These are phyloP conservation scores for Glareola pratincola DNA, from an alignment of 2,113 vertebrate species.

Conservation along the genomic window DNA sequence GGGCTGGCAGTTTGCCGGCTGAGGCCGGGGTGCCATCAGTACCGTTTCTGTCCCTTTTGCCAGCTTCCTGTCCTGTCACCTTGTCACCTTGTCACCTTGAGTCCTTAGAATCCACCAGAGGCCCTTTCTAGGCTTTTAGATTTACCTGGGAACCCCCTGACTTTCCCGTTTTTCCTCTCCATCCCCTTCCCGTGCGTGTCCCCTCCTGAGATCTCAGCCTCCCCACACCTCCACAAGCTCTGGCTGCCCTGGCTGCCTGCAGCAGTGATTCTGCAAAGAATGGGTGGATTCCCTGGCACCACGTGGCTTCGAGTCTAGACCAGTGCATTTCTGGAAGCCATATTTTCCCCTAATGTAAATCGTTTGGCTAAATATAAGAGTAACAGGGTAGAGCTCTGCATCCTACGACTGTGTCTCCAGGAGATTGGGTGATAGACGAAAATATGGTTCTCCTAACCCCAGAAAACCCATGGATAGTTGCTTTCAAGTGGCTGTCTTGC, in stretches of 20 bases:
- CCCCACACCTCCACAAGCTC: not conserved
- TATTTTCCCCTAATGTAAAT: not conserved
- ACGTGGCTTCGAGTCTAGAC: not conserved
- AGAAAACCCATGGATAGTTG: not conserved
- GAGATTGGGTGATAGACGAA: not conserved
- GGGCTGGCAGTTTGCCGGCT: not conserved
- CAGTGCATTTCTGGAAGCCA: not conserved
- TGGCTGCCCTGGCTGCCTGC: not conserved
- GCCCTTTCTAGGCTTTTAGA: not conserved
- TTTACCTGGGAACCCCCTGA: not conserved
- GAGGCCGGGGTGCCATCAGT: not conserved
- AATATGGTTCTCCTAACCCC: not conserved
- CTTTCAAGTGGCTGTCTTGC: not conserved
- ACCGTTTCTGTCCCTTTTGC: not conserved
- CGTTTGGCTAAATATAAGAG: not conserved
- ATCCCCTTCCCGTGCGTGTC: not conserved
- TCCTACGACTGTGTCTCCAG: not conserved
- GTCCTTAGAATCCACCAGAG: not conserved
- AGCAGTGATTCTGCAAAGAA: not conserved
- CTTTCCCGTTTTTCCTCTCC: not conserved
- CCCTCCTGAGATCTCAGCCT: not conserved
- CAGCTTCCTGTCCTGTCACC: accelerated
- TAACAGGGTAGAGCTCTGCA: not conserved
- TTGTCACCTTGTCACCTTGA: not conserved
- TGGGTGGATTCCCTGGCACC: not conserved